Percentiles rank a stretch among this genome's conserved stretches.
Conservation (phyloP, 2,888 invertebrate genomes). For the Belgica antarctica region DNA sequence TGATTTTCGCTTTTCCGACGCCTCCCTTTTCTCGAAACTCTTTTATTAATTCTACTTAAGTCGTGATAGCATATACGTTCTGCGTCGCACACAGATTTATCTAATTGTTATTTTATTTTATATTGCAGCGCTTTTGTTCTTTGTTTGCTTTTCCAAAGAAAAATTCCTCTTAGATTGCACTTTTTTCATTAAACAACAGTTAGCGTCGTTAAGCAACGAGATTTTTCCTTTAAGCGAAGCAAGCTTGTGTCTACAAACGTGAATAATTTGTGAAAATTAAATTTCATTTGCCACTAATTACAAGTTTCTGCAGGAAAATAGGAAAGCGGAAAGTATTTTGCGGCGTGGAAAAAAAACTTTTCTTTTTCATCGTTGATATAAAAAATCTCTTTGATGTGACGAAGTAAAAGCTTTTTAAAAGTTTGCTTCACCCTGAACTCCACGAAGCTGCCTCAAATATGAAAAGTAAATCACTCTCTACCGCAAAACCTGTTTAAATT, state of each 20-base stretch:
- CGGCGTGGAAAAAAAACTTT: not conserved
- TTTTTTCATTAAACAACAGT: too few relatives aligned
- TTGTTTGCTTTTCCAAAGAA: too few relatives aligned
- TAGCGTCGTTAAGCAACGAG: too few relatives aligned
- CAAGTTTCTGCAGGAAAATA: not conserved
- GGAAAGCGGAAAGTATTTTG: not conserved
- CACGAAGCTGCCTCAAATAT: not conserved
- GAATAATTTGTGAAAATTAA: too few relatives aligned
- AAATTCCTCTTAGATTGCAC: too few relatives aligned
- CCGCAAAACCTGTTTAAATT: constrained; percentile 11
- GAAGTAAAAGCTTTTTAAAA: not conserved
- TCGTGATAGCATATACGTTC: not conserved
- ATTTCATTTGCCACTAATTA: not conserved
- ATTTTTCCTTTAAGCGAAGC: too few relatives aligned
- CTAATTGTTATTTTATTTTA: too few relatives aligned
- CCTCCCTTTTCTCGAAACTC: not conserved
- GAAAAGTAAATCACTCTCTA: not conserved
- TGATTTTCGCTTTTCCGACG: constrained; percentile 11
- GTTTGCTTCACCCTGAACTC: not conserved
- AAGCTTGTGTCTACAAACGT: too few relatives aligned
- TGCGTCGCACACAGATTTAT: too few relatives aligned
- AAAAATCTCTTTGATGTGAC: not conserved
- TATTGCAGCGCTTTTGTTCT: too few relatives aligned
- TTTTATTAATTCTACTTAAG: not conserved
- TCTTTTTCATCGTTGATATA: too few relatives aligned